A percentile compares a stretch with the other conserved stretches of the same genome.
phyloP scores from a whole-genome alignment of 2,113 vertebrate genomes.

The Donacobius atricapilla region DNA sequence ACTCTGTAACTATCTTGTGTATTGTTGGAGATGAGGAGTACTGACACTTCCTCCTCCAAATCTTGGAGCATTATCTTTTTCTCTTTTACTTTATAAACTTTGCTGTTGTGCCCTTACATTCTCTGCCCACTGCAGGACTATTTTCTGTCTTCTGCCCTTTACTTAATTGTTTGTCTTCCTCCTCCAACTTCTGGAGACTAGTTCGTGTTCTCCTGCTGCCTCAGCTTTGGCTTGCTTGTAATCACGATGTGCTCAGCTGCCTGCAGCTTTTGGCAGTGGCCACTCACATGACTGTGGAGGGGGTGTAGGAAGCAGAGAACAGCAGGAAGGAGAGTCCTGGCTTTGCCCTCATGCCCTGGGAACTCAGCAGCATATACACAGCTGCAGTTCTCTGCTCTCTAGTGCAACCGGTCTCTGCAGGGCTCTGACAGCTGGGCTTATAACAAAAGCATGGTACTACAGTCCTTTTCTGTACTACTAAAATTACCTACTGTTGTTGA shows the following conservation, averaged over 20 bases:
- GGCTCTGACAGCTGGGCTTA: neutral
- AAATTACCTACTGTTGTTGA: neutral
- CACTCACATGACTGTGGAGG: neutral
- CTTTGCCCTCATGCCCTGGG: neutral
- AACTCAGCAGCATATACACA: fast-evolving
- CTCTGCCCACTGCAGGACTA: neutral
- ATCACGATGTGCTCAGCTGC: neutral
- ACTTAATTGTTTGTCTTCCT: neutral
- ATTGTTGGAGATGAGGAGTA: neutral
- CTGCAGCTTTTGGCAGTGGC: neutral
- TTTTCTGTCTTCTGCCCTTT: neutral
- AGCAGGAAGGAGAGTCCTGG: neutral
- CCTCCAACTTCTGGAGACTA: neutral
- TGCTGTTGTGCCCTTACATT: neutral
- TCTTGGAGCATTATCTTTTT: neutral
- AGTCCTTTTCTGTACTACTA: neutral
- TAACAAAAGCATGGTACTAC: neutral
- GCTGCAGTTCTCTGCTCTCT: neutral
- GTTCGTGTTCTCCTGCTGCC: neutral
- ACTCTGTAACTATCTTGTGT: neutral
- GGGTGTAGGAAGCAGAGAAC: neutral
- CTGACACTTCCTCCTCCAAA: neutral
- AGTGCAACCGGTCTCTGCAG: neutral
- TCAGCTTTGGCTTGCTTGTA: neutral
- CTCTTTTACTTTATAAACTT: neutral